Evolutionary conservation across 2,888 invertebrate species (phyloP), one percentile per base, ranked within the genome.

Genomic region (Drosophila mulleri): DNA sequence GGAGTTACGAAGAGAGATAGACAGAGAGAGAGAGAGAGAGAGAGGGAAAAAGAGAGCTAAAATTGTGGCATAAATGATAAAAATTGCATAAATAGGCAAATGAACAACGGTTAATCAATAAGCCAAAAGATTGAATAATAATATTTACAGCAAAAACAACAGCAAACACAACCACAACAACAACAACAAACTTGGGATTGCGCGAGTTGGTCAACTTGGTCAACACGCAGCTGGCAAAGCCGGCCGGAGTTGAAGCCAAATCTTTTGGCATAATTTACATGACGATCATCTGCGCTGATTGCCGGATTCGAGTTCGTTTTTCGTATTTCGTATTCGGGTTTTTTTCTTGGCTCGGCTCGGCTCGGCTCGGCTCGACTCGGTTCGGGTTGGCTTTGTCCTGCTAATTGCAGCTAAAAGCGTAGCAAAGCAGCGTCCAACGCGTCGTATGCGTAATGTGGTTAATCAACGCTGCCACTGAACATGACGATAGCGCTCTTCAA

Each of bases 81-180:
- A 87, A 84, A 89, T 86, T 86, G 85, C 85, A 89, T 86, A 86
- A 85, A 89, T 82, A 89, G 75, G 83, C 85, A 86, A 86, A 86
- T 89, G 80, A 88, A 82, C 85, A 89, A 76, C 89, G 74, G 85
- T 87, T 86, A 89, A 86, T 86, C 85, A 86, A 86, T 86, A 89
- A 89, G 75, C 84, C 47, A 70, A 78, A 67, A 72, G 85, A 86
- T 86, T 86, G 89, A 76, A 86, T 86, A 86, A 86, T 81, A 80
- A 69, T 77, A 82, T 76, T 66, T 68, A 73, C 80, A 69, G 14
- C 60, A 58, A 23, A 12, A 37, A 14, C 53, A 72, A 42, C 63
- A 64, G 32, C 59, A 63, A n/a, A n/a, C n/a, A 20, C 58, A 57
- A n/a, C 65, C 50, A 23, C 61, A 72, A 14, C 53, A 56, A 41